Base-by-base conservation (phyloP, 2,888 invertebrate genomes). In the Metacarcinus magister region DNA sequence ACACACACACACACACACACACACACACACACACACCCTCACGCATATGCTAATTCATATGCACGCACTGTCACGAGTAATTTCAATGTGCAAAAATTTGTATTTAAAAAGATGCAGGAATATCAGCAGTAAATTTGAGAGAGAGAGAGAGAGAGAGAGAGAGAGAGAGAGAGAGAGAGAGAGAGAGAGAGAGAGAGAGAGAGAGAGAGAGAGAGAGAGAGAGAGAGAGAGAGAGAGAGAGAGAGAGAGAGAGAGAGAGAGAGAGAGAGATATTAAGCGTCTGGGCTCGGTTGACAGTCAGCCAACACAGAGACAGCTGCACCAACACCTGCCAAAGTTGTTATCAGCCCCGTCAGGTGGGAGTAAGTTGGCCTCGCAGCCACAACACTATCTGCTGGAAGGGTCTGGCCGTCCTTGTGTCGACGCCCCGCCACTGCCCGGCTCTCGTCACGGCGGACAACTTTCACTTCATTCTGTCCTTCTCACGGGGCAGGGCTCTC, bases 311-410 rank as follows among this genome's bases (percentile, higher is more conserved):
- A 4, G 67, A 67, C 60, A 23, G n/a, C 67, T n/a, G 19, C 67
- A 67, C n/a, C 67, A 67, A 5, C 67, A 67, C n/a, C 67, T 67
- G 67, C n/a, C 67, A 67, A 67, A 67, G 67, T 67, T 67, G 67
- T 16, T 67, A 67, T 67, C 67, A 67, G n/a, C 0, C 7, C 19
- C 7, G 67, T 67, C 67, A 67, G 67, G 67, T 67, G 67, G 67
- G 19, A 67, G 67, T 23, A 67, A 67, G 19, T 67, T 67, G 16
- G 67, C 67, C 4, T 5, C n/a, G 67, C 67, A 0, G n/a, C 67
- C 67, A 67, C 67, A 67, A n/a, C 67, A 67, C 67, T 67, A 67
- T 67, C 67, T 54, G 67, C 67, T 23, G 67, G 4, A 7, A 67
- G 67, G 19, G n/a, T n/a, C 8, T n/a, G 67, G n/a, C n/a, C 5